Conservation (phyloP, 2,113 vertebrate species). For the Cacatua alba region DNA sequence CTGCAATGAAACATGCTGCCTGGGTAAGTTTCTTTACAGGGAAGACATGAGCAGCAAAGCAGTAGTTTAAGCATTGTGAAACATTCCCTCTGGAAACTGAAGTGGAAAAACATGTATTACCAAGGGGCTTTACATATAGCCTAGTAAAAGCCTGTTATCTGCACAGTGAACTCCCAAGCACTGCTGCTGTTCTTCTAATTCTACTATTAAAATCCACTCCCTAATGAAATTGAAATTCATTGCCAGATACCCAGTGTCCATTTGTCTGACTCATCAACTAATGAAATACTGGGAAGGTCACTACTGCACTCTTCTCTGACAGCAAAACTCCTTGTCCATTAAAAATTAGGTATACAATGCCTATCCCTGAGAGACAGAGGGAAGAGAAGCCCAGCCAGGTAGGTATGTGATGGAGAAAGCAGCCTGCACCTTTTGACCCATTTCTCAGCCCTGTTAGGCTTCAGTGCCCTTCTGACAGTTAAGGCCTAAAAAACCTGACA, state of each 20-base stretch:
- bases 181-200: not conserved
- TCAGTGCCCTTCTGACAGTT: not conserved
- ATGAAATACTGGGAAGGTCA: not conserved
- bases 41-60: not conserved
- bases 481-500: not conserved
- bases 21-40: not conserved
- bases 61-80: not conserved
- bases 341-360: not conserved
- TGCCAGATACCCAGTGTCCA: not conserved
- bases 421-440: not conserved
- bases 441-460: not conserved
- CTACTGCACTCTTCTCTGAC: not conserved
- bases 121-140: not conserved
- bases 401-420: not conserved
- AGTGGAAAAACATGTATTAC: not conserved
- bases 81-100: not conserved
- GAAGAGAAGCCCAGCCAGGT: not conserved
- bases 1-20: constrained; percentile 60
- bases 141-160: not conserved
- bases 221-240: constrained; percentile 3
- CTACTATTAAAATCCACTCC: not conserved
- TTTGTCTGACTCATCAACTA: not conserved
- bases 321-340: not conserved
- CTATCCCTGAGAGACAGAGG: not conserved
- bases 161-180: not conserved